These are phyloP conservation scores for Ochotona curzoniae DNA, from an alignment of 2,113 vertebrate species.

Conservation along the genomic window DNA sequence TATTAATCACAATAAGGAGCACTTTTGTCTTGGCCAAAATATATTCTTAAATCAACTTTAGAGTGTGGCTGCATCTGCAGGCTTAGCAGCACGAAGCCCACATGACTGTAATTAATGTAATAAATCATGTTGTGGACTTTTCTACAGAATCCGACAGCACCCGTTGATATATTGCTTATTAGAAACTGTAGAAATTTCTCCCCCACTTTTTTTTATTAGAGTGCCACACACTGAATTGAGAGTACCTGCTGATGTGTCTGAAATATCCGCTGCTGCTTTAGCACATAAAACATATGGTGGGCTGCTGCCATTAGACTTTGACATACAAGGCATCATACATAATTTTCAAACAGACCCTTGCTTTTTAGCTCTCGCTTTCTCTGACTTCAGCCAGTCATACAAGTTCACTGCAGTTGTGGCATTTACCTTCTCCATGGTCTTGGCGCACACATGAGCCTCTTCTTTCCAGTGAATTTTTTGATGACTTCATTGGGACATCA, in stretches of 20 bases:
- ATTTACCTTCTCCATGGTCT: conserved; percentile 59
- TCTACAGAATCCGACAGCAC: conserved; percentile 79
- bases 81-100: conserved; percentile 83
- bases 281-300: conserved; percentile 62
- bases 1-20: conserved; percentile 86
- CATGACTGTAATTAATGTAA: conserved; percentile 87
- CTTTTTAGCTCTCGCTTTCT: conserved; percentile 59
- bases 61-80: conserved; percentile 83
- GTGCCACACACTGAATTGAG: conserved; percentile 83
- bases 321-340: background rate
- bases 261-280: conserved; percentile 71
- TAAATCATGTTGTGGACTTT: conserved; percentile 86
- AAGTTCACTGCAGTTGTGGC: background rate
- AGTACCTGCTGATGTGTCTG: conserved; percentile 67
- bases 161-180: conserved; percentile 85
- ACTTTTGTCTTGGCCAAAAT: conserved; percentile 82
- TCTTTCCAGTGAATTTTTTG: background rate
- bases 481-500: conserved; percentile 31
- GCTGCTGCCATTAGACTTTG: conserved; percentile 14
- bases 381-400: conserved; percentile 31
- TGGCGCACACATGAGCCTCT: background rate
- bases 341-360: conserved; percentile 34
- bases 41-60: conserved; percentile 88
- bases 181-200: conserved; percentile 78
- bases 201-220: conserved; percentile 79